Evolutionary conservation across 2,888 invertebrate genomes (phyloP), one percentile per base, ranked within the genome.

Genomic region (Celastrina argiolus): DNA sequence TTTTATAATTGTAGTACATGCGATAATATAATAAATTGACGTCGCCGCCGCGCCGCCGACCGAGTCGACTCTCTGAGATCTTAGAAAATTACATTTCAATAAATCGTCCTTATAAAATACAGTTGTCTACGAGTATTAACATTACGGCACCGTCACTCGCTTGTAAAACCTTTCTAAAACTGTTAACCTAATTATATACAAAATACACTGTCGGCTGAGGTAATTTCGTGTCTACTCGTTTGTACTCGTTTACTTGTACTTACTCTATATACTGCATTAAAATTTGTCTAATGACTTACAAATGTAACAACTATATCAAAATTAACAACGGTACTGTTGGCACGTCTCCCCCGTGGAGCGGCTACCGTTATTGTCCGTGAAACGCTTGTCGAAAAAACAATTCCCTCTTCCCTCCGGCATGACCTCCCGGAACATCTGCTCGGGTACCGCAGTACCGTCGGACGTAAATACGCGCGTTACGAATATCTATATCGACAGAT

Each of bases 131-230:
- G 76, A 78, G 64, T 63, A 64, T 51, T 56, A 75, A 72, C 71
- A 64, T 66, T 31, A 66, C 66, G 69, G 68, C 68, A 72, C 68
- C 64, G 81, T 83, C 83, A 83, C 76, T 83, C 78, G 74, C 80
- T 73, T 82, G 79, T 80, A 83, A 81, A 87, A 86, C 73, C 73
- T 73, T 73, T 73, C 78, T 77, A 78, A 80, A 80, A 78, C 75
- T 69, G 80, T 79, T 80, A 70, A 71, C 76, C 76, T 77, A 76
- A 65, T 74, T 88, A 87, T 87, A 80, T 87, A 89, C 84, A 88
- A 83, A 51, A 61, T 88, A 88, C 87, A 82, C 86, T 88, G 88
- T 87, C 77, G 74, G 72, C 75, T 90, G 90, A 90, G 89, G 90
- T 89, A 90, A 81, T 80, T 76, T 76, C 67, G 69, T 71, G 70